Evolutionary conservation across 1,140 invertebrate genomes (phyloP), one percentile per base, ranked within the genome.

Genomic region (Agrypnia vestita): DNA sequence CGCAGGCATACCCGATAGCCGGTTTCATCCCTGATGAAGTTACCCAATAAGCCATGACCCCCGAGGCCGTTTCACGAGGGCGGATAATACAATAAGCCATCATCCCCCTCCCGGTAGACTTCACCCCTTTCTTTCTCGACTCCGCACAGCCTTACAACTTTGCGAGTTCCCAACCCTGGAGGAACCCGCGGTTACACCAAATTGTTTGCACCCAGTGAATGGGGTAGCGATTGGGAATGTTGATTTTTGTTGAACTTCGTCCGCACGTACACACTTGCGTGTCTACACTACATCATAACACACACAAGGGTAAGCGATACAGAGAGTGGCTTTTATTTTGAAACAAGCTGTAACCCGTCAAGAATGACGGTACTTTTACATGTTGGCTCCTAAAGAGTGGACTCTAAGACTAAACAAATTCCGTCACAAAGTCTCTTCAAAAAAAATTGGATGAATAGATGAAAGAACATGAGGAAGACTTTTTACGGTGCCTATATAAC

Each of bases 61-160:
- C n/a, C 49, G 11, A 51, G 49, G 49, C 49, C n/a, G 49, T 51
- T 51, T 13, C n/a, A 51, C 25, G 49, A 15, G 49, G 49, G 49
- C 11, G 49, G 49, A 51, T 51, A 51, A 51, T 51, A 51, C 49
- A 51, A 51, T 51, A 51, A 51, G 49, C 49, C 49, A 51, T 51
- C 49, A 51, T 15, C 8, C 49, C 49, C 49, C 6, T 35, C n/a
- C 49, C 49, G 8, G 8, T 51, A 51, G 49, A 51, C 8, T 51
- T 51, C 49, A 51, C n/a, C 49, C 49, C 8, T 51, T 51, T 51
- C 49, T 51, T 51, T 51, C 49, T 15, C 49, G 49, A 8, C 49
- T 15, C 49, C n/a, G 49, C 8, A 12, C 25, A 35, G 6, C 3
- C 49, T 15, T 3, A 1, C 8, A 51, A 51, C 49, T 51, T 51